Evolutionary conservation across 2,113 vertebrate species (phyloP).

Genomic region (Callospermophilus lateralis): DNA sequence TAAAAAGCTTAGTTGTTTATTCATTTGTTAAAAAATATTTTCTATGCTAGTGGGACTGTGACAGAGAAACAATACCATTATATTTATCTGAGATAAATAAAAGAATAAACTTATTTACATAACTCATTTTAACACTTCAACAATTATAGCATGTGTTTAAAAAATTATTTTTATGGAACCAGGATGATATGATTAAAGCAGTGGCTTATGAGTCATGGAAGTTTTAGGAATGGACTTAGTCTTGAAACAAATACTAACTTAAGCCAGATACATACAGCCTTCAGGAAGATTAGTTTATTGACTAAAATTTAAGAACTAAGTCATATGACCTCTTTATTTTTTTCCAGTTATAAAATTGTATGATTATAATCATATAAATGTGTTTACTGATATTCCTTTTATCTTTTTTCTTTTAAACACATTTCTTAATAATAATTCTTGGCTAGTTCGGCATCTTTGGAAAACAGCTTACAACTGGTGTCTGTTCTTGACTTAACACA

Average conservation of each 20-base stretch:
- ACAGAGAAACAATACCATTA: background rate
- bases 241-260: slow-evolving; percentile 42
- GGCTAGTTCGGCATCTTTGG: background rate
- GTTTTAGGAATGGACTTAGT: slow-evolving; percentile 43
- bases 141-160: slow-evolving; percentile 26
- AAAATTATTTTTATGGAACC: slow-evolving; percentile 4
- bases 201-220: background rate
- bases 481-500: background rate
- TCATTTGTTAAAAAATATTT: background rate
- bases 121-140: slow-evolving; percentile 48
- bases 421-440: background rate
- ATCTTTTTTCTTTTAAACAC: background rate
- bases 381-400: background rate
- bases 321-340: background rate
- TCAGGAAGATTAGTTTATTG: slow-evolving; percentile 38
- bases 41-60: background rate
- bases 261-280: slow-evolving; percentile 14
- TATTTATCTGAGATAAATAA: background rate
- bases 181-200: background rate
- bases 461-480: slow-evolving; percentile 19
- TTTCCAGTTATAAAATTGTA: slow-evolving; percentile 26
- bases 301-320: slow-evolving; percentile 10
- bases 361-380: background rate
- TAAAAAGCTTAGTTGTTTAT: background rate
- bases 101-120: background rate